These are phyloP conservation scores for Leptobrachium ailaonicum DNA, from an alignment of 2,113 vertebrate genomes.

Conservation along the genomic window DNA sequence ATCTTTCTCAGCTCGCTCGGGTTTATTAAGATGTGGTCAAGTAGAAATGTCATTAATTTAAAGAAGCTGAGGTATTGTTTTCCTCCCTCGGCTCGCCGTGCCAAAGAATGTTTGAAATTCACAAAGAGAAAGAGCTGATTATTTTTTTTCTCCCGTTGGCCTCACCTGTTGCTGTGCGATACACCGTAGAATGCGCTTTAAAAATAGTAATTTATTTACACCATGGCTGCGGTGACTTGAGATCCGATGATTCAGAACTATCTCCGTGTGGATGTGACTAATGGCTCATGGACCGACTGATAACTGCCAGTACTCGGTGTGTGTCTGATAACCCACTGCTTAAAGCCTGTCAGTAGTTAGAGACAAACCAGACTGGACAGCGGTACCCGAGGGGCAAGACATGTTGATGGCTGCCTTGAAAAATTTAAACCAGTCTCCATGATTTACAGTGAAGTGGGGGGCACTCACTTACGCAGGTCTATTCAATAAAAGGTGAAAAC, in stretches of 20 bases:
- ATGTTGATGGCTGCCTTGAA: too few relatives aligned
- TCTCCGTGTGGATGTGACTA: constrained; percentile 21
- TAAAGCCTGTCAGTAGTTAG: too few relatives aligned
- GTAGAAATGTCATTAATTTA: constrained; percentile 59
- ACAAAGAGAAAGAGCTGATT: constrained; percentile 25
- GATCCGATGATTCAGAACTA: constrained; percentile 39
- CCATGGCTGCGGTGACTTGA: constrained; percentile 27
- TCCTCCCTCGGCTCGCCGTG: constrained; percentile 50
- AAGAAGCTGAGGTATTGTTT: constrained; percentile 53
- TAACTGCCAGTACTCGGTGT: constrained; percentile 25
- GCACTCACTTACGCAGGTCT: too few relatives aligned
- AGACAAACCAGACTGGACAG: too few relatives aligned
- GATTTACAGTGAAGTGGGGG: too few relatives aligned
- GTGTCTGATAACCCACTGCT: constrained; percentile 22
- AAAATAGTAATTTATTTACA: constrained; percentile 44
- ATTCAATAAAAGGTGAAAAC: too few relatives aligned
- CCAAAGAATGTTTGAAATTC: constrained; percentile 48
- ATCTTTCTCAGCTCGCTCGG: constrained; percentile 52
- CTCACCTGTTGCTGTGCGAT: constrained; percentile 14
- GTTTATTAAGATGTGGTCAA: constrained; percentile 63
- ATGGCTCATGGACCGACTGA: constrained; percentile 23
- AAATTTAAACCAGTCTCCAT: too few relatives aligned
- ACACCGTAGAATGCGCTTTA: constrained; percentile 44
- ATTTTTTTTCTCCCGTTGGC: constrained; percentile 41
- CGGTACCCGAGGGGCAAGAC: too few relatives aligned